These are phyloP conservation scores for Oppia nitens DNA, from an alignment of 1,140 invertebrate genomes.

Conservation along the genomic window DNA sequence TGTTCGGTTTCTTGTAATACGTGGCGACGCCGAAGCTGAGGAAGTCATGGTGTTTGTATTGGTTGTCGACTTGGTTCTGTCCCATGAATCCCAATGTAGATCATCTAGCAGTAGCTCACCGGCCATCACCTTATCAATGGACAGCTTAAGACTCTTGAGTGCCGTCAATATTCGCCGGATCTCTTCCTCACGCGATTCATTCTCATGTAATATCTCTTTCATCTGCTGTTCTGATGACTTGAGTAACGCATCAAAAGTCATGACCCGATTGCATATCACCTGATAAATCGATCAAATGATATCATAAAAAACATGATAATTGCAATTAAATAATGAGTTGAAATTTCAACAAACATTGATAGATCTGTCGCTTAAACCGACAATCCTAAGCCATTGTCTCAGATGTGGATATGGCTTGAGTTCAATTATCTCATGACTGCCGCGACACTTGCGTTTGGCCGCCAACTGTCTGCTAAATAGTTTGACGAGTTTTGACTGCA, in stretches of 20 bases:
- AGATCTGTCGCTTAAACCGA: constrained; percentile 53
- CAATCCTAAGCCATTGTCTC: constrained; percentile 74
- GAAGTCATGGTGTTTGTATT: constrained; percentile 1
- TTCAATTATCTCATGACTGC: constrained; percentile 25
- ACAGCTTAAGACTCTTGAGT: constrained; percentile 62
- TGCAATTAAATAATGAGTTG: constrained; percentile 2
- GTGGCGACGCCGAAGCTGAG: constrained; percentile 38
- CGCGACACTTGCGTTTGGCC: constrained; percentile 53
- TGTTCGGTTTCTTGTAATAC: constrained; percentile 34
- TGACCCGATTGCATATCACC: constrained; percentile 24
- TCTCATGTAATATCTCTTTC: constrained; percentile 44
- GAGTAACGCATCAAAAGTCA: constrained; percentile 27
- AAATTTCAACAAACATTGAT: constrained; percentile 41
- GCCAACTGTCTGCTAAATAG: constrained; percentile 76
- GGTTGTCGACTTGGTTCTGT: constrained; percentile 31
- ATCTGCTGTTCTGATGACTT: constrained; percentile 68
- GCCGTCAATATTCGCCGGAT: constrained; percentile 55
- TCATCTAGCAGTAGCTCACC: neutral
- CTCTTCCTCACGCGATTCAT: constrained; percentile 54
- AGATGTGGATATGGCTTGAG: constrained; percentile 41
- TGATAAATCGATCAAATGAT: too few relatives aligned
- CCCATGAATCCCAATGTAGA: constrained; percentile 86
- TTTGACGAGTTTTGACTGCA: constrained; percentile 76
- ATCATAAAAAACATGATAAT: too few relatives aligned
- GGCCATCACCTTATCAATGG: constrained; percentile 42